Evolutionary conservation across 2,113 vertebrate genomes (phyloP).

Genomic region (Oxygymnocypris stewartii): DNA sequence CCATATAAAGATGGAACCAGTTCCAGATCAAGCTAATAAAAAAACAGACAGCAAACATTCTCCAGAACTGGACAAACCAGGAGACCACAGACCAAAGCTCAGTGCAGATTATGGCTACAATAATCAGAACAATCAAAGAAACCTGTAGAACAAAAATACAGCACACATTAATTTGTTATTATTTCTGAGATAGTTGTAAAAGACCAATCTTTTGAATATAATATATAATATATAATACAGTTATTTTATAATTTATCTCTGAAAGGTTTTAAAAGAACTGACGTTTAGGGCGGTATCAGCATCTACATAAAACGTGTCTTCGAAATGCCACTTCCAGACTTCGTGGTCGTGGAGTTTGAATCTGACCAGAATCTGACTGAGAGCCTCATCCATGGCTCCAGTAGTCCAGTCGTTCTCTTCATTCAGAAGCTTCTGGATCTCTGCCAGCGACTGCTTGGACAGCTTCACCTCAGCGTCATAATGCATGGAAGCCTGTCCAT

Average conservation of each 20-base stretch:
- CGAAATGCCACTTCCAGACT: constrained; percentile 89
- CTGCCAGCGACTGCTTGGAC: constrained; percentile 75
- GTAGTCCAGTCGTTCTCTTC: constrained; percentile 80
- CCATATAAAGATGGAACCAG: constrained; percentile 95
- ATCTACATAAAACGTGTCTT: constrained; percentile 88
- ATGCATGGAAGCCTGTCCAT: constrained; percentile 55
- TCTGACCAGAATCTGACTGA: constrained; percentile 86
- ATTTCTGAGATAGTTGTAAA: background rate
- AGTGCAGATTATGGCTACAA: constrained; percentile 76
- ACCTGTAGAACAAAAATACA: constrained; percentile 70
- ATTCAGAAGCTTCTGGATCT: constrained; percentile 82
- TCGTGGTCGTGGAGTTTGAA: constrained; percentile 84
- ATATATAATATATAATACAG: too few species aligned
- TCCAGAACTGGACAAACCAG: constrained; percentile 83
- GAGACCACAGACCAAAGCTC: constrained; percentile 82
- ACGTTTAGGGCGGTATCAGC: constrained; percentile 81
- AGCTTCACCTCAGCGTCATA: constrained; percentile 89
- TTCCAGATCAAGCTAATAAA: constrained; percentile 90
- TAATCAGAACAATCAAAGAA: constrained; percentile 68
- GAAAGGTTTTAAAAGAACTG: background rate
- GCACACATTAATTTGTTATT: background rate
- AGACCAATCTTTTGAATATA: too few species aligned
- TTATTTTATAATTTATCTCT: background rate
- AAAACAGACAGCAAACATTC: constrained; percentile 81
- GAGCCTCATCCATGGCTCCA: constrained; percentile 86